Percentiles rank a stretch among this genome's conserved stretches.
These are phyloP conservation scores for Sparus aurata DNA, from an alignment of 2,797 vertebrate genomes.

Conservation along the genomic window DNA sequence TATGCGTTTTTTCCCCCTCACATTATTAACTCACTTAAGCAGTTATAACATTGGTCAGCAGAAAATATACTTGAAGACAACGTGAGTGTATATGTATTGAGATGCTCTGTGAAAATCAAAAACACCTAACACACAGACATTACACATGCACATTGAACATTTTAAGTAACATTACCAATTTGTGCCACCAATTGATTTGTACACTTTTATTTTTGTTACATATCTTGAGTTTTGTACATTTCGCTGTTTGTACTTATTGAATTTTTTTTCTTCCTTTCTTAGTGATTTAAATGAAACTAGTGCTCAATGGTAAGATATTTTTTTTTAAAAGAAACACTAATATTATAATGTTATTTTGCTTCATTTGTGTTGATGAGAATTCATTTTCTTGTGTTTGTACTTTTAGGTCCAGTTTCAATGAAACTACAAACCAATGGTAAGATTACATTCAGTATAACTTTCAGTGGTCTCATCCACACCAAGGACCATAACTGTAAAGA, in stretches of 20 bases:
- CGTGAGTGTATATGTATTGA: too few species aligned
- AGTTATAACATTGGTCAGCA: too few species aligned
- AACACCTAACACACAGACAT: too few species aligned
- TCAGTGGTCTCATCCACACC: too few species aligned
- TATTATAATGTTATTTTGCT: background rate
- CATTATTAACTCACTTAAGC: too few species aligned
- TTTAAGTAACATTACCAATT: background rate
- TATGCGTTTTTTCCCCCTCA: too few species aligned
- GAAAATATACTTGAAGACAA: too few species aligned
- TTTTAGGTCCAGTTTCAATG: slow-evolving; percentile 85
- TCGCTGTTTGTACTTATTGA: background rate
- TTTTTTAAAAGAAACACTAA: background rate
- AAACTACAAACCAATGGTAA: slow-evolving; percentile 87
- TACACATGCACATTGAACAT: background rate
- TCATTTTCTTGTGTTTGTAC: slow-evolving; percentile 14
- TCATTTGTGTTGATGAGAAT: slow-evolving; percentile 6
- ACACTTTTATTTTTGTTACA: background rate
- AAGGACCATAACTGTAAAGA: too few species aligned
- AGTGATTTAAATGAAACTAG: slow-evolving; percentile 84
- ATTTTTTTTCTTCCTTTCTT: slow-evolving; percentile 46
- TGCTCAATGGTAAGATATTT: slow-evolving; percentile 79
- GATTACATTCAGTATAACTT: slow-evolving; percentile 28
- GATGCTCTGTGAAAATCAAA: too few species aligned
- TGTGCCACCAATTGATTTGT: background rate
- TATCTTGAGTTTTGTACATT: slow-evolving; percentile 4